Base-by-base conservation (phyloP, 2,888 invertebrate species). In the Tortricodes alternella region DNA sequence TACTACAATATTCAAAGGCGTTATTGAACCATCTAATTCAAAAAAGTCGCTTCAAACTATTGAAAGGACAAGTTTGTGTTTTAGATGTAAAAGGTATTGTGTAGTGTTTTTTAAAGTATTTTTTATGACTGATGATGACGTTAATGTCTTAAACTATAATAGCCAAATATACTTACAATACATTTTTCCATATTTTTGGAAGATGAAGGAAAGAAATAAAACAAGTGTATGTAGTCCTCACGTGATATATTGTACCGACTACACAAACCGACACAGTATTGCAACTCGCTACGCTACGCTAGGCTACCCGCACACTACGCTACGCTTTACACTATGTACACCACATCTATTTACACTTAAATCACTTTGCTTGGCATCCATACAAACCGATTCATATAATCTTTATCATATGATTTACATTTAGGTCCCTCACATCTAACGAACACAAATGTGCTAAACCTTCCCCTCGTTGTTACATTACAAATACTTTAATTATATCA, bases 241-340 rank as follows among this genome's bases (percentile, higher is more conserved):
- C 56, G 49, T 38, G 49, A 49, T 56, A 56, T 56, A 56, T 56
- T 56, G 43, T 49, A 35, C 46, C 49, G 49, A 29, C 56, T 56
- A 56, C 56, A 56, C 43, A 50, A 50, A 50, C 56, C 43, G 46
- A 38, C 53, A 50, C 46, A 43, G 15, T 55, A 48, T 43, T 55
- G 55, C 55, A 48, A 55, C 55, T 48, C 48, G 48, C 55, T 55
- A 55, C 11, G 23, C 41, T 41, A 55, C 1, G 11, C 21, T 34
- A 46, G 6, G 39, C 39, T 23, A 41, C 9, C 39, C 34, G 35
- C 49, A 55, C 34, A 35, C 49, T 49, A 37, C 18, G 19, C 43
- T 43, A 44, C 18, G 18, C 44, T 55, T 49, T 55, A 55, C 55
- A 55, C 48, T 56, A 49, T 50, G 49, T 56, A 56, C 56, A 56